Evolutionary conservation across 53 echinoderm and acorn worm species (phyloP).

Genomic region (Holothuria scabra): DNA sequence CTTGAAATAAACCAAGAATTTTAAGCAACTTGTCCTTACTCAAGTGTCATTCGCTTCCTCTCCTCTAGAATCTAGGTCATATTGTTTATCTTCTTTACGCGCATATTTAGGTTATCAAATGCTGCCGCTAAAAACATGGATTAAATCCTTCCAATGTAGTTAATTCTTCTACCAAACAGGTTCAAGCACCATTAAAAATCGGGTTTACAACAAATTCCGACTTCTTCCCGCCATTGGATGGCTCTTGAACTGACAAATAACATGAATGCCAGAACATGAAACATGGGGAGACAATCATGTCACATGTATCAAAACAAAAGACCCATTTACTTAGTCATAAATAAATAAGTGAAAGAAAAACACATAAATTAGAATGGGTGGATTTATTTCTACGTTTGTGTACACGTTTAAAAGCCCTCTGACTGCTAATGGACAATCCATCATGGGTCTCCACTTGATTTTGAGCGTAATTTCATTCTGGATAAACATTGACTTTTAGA

Average conservation of each 20-base stretch:
- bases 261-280: neutral
- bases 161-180: too few relatives aligned
- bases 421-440: conserved; percentile 41
- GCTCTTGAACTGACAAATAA: conserved; percentile 3
- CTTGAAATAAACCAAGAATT: too few relatives aligned
- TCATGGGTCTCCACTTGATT: neutral
- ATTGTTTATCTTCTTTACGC: too few relatives aligned
- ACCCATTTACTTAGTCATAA: conserved; percentile 43
- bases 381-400: too few relatives aligned
- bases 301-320: conserved; percentile 46
- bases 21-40: too few relatives aligned
- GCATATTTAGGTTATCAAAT: too few relatives aligned
- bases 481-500: conserved; percentile 34
- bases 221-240: neutral
- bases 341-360: conserved; percentile 22
- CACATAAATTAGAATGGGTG: conserved; percentile 30
- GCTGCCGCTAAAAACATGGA: too few relatives aligned
- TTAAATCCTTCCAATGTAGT: too few relatives aligned
- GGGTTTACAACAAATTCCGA: too few relatives aligned
- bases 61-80: too few relatives aligned
- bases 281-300: conserved; percentile 1
- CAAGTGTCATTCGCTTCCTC: too few relatives aligned
- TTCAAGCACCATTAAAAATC: too few relatives aligned
- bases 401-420: conserved; percentile 13
- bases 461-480: conserved; percentile 15